phyloP scores from a whole-genome alignment of 2,888 invertebrate species.

The Drosophila mayaguana region DNA sequence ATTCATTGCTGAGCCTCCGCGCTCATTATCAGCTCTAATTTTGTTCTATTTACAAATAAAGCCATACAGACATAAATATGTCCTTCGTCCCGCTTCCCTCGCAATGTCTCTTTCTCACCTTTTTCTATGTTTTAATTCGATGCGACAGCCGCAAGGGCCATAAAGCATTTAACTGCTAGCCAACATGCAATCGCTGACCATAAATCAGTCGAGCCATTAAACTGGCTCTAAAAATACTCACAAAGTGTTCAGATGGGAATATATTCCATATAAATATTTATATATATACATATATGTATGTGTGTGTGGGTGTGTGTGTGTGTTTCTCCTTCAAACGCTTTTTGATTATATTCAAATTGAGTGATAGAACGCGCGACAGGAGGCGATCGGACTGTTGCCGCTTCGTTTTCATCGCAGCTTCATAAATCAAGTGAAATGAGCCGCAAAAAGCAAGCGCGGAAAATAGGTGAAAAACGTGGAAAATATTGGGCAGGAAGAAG shows the following conservation, averaged over 20 bases:
- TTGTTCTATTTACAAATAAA: constrained; percentile 22
- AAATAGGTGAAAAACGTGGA: constrained; percentile 7
- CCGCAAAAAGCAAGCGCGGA: constrained; percentile 2
- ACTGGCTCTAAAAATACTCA: constrained; percentile 50
- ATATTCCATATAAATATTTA: too few relatives aligned
- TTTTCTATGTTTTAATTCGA: constrained; percentile 47
- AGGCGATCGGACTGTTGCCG: constrained; percentile 47
- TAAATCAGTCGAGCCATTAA: constrained; percentile 67
- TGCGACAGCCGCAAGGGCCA: constrained; percentile 44
- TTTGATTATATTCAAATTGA: constrained; percentile 62
- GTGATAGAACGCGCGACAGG: constrained; percentile 48
- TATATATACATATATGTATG: not conserved
- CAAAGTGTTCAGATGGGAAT: constrained; percentile 14
- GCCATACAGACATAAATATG: not conserved
- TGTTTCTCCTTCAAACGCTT: constrained; percentile 23
- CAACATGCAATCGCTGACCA: constrained; percentile 69
- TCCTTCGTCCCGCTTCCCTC: too few relatives aligned
- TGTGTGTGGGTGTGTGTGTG: not conserved
- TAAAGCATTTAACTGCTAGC: constrained; percentile 66
- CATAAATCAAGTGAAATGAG: constrained; percentile 39
- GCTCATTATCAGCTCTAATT: constrained; percentile 1
- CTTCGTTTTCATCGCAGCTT: constrained; percentile 30
- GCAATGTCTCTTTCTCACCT: not conserved
- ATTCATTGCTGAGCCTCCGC: not conserved
- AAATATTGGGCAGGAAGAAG: not conserved